Conservation (phyloP, 64 coral and sea anemone species). For the Astreopora myriophthalma region DNA sequence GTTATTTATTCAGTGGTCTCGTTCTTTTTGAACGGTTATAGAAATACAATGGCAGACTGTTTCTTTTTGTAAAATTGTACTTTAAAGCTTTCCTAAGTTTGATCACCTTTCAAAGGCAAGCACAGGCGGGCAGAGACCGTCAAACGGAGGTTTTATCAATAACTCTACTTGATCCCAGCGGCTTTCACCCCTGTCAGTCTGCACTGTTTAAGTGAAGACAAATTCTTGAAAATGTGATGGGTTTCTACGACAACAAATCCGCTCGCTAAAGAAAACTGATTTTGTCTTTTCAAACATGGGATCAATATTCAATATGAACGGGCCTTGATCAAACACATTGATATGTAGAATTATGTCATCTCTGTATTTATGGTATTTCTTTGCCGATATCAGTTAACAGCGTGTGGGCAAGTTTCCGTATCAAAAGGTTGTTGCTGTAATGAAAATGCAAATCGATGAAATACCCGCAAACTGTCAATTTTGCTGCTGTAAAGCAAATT, state of each 20-base stretch:
- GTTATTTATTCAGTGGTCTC: conserved; percentile 14
- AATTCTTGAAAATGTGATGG: conserved; percentile 34
- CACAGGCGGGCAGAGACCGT: neutral
- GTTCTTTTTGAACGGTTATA: neutral
- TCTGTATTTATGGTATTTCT: conserved; percentile 17
- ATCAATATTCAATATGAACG: conserved; percentile 18
- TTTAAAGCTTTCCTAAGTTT: neutral
- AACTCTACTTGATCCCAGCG: neutral
- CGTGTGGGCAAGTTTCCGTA: neutral
- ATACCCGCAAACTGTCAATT: neutral
- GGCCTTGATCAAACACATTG: neutral
- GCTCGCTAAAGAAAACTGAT: neutral
- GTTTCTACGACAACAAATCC: conserved; percentile 33
- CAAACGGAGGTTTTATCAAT: neutral
- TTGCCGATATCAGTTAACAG: conserved; percentile 13
- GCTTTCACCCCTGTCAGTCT: neutral
- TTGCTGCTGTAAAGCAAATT: neutral
- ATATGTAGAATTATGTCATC: conserved; percentile 24
- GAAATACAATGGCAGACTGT: conserved; percentile 15
- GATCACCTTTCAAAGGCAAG: conserved; percentile 32
- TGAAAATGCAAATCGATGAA: conserved; percentile 2
- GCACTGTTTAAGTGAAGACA: neutral
- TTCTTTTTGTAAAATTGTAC: conserved; percentile 38
- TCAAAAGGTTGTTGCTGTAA: neutral
- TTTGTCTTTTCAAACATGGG: neutral